Conservation (phyloP, 2,797 vertebrate species). For the Leptodactylus fallax region DNA sequence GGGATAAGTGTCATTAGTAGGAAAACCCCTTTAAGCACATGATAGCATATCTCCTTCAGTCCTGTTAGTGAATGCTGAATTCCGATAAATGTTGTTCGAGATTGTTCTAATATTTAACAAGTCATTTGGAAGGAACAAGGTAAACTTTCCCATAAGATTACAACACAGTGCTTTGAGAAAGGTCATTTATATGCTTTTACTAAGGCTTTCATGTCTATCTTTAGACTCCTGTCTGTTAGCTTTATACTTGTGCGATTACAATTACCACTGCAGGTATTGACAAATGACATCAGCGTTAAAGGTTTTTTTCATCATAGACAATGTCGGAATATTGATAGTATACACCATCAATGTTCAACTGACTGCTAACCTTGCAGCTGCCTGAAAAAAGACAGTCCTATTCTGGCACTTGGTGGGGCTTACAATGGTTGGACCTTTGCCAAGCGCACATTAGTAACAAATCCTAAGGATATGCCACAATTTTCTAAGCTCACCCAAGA, state of each 20-base stretch:
- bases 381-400: too few relatives aligned
- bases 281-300: not conserved
- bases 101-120: constrained; percentile 15
- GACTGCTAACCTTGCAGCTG: too few relatives aligned
- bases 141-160: constrained; percentile 36
- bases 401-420: too few relatives aligned
- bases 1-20: too few relatives aligned
- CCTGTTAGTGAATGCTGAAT: constrained; percentile 6
- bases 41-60: not conserved
- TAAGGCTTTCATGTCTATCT: too few relatives aligned
- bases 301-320: too few relatives aligned
- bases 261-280: not conserved
- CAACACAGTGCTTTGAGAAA: not conserved
- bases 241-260: not conserved
- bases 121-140: not conserved
- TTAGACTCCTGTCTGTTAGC: not conserved
- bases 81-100: not conserved
- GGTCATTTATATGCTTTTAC: not conserved
- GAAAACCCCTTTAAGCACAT: too few relatives aligned
- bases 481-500: too few relatives aligned
- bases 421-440: too few relatives aligned
- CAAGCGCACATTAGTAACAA: too few relatives aligned
- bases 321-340: not conserved
- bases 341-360: too few relatives aligned
- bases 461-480: too few relatives aligned